Base-by-base conservation (phyloP, 2,888 invertebrate genomes). In the Cynaeus angustus region DNA sequence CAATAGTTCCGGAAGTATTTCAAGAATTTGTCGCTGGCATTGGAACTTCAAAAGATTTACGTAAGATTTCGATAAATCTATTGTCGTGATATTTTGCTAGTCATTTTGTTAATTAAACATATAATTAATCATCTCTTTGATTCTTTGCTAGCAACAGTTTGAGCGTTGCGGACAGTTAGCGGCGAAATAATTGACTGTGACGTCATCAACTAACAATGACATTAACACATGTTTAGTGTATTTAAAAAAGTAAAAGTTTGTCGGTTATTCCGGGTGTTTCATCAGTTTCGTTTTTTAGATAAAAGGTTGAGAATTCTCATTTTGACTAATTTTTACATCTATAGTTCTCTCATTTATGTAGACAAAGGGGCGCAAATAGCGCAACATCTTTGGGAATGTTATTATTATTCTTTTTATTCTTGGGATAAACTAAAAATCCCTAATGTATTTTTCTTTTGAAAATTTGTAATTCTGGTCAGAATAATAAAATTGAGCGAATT, bases 141-240 rank as follows among this genome's bases (percentile, higher is more conserved):
- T n/a, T n/a, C n/a, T 14, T 21, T 46, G 9, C 8, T 56, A 41
- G 37, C 13, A 16, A 21, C 14, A 30, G n/a, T 33, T 33, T n/a
- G 9, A 26, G 5, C 8, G 28, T 16, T 46, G 14, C n/a, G 59
- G 13, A 59, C 59, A 46, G 45, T 59, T 46, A 46, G 59, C 59
- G 59, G 59, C 59, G 28, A 59, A 59, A 59, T 59, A 46, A 46
- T 46, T 58, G 45, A 13, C 41, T 10, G 59, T 59, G 59, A 59
- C 59, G 46, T 59, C 59, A 59, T 26, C 12, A 30, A 21, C 21
- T 16, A 59, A 41, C 58, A 26, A 26, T 43, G 43, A 58, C 58
- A 58, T 58, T 43, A 9, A 46, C 14, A 46, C 46, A 21, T 46
- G 41, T 41, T 6, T 10, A 2, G 13, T 33, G 3, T n/a, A 33